A percentile compares a stretch with the other conserved stretches of the same genome.
Conservation (phyloP, 2,888 invertebrate genomes). For the Callimorpha dominula region DNA sequence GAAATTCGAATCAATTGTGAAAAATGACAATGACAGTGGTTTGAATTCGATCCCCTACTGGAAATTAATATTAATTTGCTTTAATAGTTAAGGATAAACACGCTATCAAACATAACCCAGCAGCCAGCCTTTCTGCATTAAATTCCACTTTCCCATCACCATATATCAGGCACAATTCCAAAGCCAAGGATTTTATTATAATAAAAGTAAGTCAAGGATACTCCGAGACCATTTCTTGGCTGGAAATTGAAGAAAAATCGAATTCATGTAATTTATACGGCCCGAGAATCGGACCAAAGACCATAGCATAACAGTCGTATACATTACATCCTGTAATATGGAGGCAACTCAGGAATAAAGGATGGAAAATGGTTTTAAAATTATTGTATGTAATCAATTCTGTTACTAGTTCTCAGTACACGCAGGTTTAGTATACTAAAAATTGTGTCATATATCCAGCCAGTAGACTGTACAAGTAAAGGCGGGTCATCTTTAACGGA, state of each 20-base stretch:
- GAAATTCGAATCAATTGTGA: neutral
- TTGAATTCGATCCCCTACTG: neutral
- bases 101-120: no score
- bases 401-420: neutral
- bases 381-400: neutral
- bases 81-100: neutral
- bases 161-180: neutral
- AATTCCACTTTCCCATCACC: no score
- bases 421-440: neutral
- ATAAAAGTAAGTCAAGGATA: neutral
- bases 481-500: constrained; percentile 20
- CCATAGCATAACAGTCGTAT: neutral
- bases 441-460: neutral
- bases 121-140: neutral
- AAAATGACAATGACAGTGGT: no score
- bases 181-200: neutral
- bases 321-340: neutral
- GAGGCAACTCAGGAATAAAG: neutral
- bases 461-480: constrained; percentile 2
- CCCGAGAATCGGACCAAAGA: neutral
- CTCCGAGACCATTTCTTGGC: no score
- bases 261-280: neutral
- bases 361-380: neutral
- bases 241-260: neutral
- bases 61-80: neutral